Evolutionary conservation across 2,113 vertebrate species (phyloP).

Genomic region (Motacilla tschutschensis): DNA sequence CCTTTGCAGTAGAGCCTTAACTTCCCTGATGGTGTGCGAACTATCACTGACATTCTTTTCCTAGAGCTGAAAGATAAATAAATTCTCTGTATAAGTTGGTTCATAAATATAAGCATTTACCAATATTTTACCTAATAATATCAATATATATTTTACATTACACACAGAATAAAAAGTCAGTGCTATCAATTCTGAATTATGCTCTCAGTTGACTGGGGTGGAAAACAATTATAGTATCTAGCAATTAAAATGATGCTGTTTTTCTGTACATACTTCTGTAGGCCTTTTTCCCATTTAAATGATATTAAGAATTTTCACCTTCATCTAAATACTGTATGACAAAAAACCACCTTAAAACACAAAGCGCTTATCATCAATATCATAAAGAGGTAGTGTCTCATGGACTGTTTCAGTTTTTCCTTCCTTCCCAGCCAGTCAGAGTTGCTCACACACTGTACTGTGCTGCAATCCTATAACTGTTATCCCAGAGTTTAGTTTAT

Average conservation of each 20-base stretch:
- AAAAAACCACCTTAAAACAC: background rate
- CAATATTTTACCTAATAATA: background rate
- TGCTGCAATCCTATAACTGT: background rate
- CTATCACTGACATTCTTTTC: constrained; percentile 98
- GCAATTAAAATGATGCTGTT: background rate
- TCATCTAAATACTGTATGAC: background rate
- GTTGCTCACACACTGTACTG: accelerated
- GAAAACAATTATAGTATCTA: background rate
- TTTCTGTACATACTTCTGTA: background rate
- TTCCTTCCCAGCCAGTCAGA: background rate
- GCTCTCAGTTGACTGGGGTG: background rate
- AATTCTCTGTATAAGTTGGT: background rate
- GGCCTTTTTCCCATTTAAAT: background rate
- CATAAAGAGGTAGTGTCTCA: background rate
- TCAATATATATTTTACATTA: background rate
- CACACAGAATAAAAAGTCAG: background rate
- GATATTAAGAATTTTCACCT: background rate
- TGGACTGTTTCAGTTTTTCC: background rate
- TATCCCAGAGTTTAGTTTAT: background rate
- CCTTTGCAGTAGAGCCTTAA: constrained; percentile 99
- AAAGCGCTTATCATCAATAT: background rate
- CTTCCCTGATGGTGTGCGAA: constrained; percentile 93
- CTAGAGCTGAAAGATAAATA: constrained; percentile 78
- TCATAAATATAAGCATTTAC: background rate
- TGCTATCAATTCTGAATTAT: background rate